Evolutionary conservation across 2,113 vertebrate species (phyloP).

Genomic region (Gadus macrocephalus): DNA sequence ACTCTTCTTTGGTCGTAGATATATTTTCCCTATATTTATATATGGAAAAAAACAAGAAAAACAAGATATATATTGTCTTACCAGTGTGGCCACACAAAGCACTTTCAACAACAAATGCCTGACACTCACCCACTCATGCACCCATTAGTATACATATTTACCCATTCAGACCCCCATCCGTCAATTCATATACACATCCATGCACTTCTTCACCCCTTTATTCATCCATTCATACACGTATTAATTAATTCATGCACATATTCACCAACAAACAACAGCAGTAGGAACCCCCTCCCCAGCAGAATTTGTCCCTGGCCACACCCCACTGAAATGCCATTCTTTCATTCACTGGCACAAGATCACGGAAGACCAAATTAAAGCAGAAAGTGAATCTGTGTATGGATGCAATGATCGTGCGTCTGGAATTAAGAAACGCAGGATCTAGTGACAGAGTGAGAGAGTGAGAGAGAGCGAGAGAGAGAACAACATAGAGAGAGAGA

Average conservation of each 20-base stretch:
- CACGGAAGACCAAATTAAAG: too few species aligned
- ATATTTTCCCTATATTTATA: too few species aligned
- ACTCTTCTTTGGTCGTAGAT: background rate
- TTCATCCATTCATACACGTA: too few species aligned
- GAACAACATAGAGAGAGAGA: background rate
- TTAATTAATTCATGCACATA: too few species aligned
- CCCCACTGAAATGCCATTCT: too few species aligned
- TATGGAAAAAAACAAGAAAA: background rate
- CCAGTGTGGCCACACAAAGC: too few species aligned
- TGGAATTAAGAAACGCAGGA: slow-evolving; percentile 14
- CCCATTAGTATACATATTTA: background rate
- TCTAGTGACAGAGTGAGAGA: slow-evolving; percentile 14
- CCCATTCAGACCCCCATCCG: background rate
- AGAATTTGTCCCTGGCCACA: too few species aligned
- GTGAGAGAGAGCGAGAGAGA: slow-evolving; percentile 8
- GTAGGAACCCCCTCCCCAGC: too few species aligned
- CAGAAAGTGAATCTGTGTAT: slow-evolving; percentile 13
- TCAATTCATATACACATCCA: background rate
- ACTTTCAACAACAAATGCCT: too few species aligned
- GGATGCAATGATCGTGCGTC: slow-evolving; percentile 12
- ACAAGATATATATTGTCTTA: background rate
- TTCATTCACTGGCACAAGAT: too few species aligned
- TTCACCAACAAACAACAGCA: too few species aligned
- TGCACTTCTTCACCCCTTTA: background rate
- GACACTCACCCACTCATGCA: background rate